Conservation (phyloP, 2,113 vertebrate genomes). For the Tragelaphus imberbis region DNA sequence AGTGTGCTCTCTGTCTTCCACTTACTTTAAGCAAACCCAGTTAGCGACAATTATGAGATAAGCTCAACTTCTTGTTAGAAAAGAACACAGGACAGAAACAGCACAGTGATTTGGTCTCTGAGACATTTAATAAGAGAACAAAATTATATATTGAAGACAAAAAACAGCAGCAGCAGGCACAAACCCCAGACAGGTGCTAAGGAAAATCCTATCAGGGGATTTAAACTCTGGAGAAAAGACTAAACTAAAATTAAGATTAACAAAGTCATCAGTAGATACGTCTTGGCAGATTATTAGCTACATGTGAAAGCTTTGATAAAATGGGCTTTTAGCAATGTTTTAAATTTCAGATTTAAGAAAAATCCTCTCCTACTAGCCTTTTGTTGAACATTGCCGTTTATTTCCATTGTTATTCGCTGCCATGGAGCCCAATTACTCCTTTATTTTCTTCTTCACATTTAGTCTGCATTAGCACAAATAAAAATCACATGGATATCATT, state of each 20-base stretch:
- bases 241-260: conserved; percentile 41
- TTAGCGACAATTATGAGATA: neutral
- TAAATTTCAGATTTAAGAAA: conserved; percentile 28
- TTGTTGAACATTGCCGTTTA: neutral
- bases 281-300: conserved; percentile 6
- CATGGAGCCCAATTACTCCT: neutral
- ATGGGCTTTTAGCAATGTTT: neutral
- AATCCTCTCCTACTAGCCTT: neutral
- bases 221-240: conserved; percentile 28
- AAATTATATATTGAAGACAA: conserved; percentile 35
- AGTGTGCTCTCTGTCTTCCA: neutral
- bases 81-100: neutral
- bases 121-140: conserved; percentile 2
- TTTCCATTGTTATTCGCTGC: neutral
- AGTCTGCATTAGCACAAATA: conserved; percentile 13
- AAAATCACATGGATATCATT: conserved; percentile 14
- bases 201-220: neutral
- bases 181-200: neutral
- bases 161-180: neutral
- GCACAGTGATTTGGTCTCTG: neutral
- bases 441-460: conserved; percentile 26
- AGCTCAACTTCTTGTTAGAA: conserved; percentile 36
- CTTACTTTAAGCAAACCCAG: neutral
- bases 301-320: neutral
- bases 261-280: neutral